Percentiles rank a stretch among this genome's conserved stretches.
Conservation (phyloP, 2,888 invertebrate species). For the Crioceris asparagi region DNA sequence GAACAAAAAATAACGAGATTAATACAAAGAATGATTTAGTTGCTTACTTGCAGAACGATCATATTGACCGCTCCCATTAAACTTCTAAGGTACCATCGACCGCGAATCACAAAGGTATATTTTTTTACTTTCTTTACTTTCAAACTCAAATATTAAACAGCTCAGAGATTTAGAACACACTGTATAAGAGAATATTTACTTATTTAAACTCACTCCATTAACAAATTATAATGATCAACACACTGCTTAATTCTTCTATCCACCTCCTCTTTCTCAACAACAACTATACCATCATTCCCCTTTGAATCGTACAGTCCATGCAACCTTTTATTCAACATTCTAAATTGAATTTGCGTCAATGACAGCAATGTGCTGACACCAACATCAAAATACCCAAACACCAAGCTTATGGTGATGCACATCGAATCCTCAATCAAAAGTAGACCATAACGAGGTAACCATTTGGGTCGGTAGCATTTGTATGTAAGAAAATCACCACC, state of each 20-base stretch:
- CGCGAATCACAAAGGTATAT: no score
- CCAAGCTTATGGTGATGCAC: background rate
- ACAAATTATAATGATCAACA: background rate
- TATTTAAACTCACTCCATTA: background rate
- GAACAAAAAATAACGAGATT: no score
- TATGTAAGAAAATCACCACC: no score
- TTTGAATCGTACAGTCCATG: background rate
- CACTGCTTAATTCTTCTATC: background rate
- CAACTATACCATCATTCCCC: background rate
- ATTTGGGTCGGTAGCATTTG: background rate
- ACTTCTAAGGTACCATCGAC: no score
- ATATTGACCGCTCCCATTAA: no score
- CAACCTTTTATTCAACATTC: background rate
- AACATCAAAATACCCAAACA: background rate
- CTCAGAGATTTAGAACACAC: no score
- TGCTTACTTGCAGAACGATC: no score
- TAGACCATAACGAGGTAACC: background rate
- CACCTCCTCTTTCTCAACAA: no score
- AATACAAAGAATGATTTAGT: no score
- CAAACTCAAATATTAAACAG: no score
- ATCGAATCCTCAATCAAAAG: background rate
- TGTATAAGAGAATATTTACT: no score
- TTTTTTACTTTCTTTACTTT: no score
- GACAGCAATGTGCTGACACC: background rate
- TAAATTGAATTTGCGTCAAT: background rate